phyloP scores from a whole-genome alignment of 2,113 vertebrate species.

The Mandrillus leucophaeus region DNA sequence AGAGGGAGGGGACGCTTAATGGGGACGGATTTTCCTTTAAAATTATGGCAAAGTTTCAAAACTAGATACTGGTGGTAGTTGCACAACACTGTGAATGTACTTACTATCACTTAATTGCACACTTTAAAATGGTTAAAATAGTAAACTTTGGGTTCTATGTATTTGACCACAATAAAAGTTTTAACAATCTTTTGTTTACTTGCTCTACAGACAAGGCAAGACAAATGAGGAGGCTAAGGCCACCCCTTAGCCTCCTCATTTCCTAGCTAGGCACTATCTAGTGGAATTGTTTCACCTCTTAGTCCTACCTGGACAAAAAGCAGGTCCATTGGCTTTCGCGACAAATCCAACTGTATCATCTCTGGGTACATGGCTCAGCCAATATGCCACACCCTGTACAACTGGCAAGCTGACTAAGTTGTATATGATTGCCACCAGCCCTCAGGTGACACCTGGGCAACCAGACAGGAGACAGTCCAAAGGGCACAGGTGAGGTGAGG shows the following conservation, averaged over 20 bases:
- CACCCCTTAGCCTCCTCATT: neutral
- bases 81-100: neutral
- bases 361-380: neutral
- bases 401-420: neutral
- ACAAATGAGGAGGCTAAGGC: neutral
- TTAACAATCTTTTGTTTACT: neutral
- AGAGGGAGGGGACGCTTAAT: neutral
- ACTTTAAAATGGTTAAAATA: neutral
- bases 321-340: neutral
- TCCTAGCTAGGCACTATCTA: neutral
- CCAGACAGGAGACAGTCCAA: conserved; percentile 38
- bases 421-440: neutral
- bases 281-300: neutral
- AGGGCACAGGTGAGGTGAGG: conserved; percentile 29
- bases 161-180: neutral
- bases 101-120: neutral
- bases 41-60: neutral
- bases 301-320: neutral
- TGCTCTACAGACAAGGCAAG: neutral
- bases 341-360: neutral
- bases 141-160: neutral
- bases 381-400: neutral
- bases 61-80: neutral
- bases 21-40: neutral
- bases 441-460: conserved; percentile 42